Conservation (phyloP, 2,113 vertebrate genomes). For the Sapayoa aenigma region DNA sequence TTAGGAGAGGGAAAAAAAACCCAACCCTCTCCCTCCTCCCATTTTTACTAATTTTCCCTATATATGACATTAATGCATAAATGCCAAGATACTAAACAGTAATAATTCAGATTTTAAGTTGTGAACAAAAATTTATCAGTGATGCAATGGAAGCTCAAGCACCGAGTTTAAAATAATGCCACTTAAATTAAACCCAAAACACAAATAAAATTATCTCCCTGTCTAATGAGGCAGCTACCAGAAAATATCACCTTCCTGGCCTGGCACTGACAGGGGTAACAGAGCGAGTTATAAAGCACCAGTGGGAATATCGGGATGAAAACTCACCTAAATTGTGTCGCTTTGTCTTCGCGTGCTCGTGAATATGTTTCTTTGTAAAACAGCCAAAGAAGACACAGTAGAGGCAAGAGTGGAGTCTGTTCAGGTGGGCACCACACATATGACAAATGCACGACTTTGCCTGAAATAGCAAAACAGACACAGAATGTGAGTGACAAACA, state of each 20-base stretch:
- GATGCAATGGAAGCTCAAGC: background rate
- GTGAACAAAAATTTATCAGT: background rate
- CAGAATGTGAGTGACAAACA: background rate
- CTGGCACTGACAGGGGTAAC: background rate
- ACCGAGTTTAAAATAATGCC: background rate
- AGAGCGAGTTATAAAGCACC: background rate
- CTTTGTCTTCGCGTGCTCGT: conserved; percentile 97
- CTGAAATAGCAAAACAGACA: conserved; percentile 68
- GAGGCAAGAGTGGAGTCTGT: conserved; percentile 97
- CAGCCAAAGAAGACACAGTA: conserved; percentile 99
- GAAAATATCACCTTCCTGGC: background rate
- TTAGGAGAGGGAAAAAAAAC: accelerated
- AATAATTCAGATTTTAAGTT: background rate
- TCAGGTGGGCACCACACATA: conserved; percentile 89
- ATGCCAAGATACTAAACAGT: background rate
- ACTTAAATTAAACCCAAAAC: background rate
- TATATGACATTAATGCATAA: background rate
- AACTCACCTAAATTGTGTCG: conserved; percentile 97
- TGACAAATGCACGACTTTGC: conserved; percentile 92
- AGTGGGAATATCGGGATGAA: background rate
- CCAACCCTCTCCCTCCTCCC: background rate
- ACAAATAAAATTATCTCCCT: background rate
- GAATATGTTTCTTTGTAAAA: conserved; percentile 98
- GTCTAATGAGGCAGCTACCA: background rate
- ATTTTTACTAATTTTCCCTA: background rate